Evolutionary conservation across 2,888 invertebrate genomes (phyloP), one percentile per base, ranked within the genome.

Genomic region (Netelia inedita): DNA sequence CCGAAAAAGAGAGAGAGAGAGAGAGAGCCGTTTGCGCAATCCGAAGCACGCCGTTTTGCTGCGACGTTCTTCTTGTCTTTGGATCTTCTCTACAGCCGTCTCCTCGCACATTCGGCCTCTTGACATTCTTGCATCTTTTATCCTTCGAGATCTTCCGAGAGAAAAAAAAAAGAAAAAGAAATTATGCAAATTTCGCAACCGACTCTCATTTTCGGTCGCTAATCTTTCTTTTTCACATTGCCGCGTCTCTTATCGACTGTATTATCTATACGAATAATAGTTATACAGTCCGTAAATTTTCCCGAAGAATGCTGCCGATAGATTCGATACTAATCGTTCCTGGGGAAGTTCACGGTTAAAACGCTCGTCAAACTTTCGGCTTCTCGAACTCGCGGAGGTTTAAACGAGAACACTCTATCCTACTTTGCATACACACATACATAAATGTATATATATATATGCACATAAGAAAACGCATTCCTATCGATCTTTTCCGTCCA

Each of bases 21-120:
- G 23, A 65, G 74, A 35, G 65, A 76, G 57, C 11, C 68, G 59
- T 83, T 76, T 76, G 76, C 46, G 85, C 79, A 76, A 85, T 85
- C 72, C 85, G 76, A 83, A 83, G 80, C 76, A 83, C 80, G 85
- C 83, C 71, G 69, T 73, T 72, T 78, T 50, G 46, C 50, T 43
- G 43, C 53, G 43, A 46, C 14, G 23, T 72, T 55, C 63, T 79
- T 79, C 65, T 66, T 73, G 66, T 57, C 43, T 69, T 66, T 65
- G 23, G 61, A 23, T 66, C 41, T 46, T 53, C 35, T 43, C 55
- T 19, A 10, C 35, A 8, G 14, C 46, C 14, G 46, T 46, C 55
- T 50, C 28, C 50, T 28, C 41, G 10, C 55, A 21, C 50, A 57
- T 55, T 21, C 10, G 19, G 35, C 6, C 23, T 41, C 46, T 82